Evolutionary conservation across 2,888 invertebrate genomes (phyloP).

Genomic region (Lochmaea crataegi): DNA sequence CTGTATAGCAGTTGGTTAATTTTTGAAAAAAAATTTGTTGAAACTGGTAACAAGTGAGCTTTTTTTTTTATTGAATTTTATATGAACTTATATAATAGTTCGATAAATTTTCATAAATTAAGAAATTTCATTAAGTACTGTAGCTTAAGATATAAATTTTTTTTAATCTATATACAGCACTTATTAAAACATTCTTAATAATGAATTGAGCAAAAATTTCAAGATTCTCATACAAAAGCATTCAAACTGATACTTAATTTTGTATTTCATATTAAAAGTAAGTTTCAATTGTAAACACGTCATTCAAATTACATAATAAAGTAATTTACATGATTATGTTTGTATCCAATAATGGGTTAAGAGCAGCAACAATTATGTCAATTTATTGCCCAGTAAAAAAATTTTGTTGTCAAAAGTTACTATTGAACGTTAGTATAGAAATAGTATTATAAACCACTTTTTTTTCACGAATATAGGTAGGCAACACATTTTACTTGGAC

Average conservation of each 20-base stretch:
- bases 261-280: neutral
- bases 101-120: neutral
- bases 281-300: neutral
- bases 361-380: neutral
- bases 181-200: conserved; percentile 10
- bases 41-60: neutral
- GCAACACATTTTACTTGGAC: too few relatives aligned
- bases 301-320: neutral
- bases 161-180: neutral
- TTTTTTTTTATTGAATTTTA: conserved; percentile 2
- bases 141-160: neutral
- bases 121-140: neutral
- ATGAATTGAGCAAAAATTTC: conserved; percentile 29
- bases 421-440: too few relatives aligned
- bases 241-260: neutral
- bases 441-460: too few relatives aligned
- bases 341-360: neutral
- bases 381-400: neutral
- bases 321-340: neutral
- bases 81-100: neutral
- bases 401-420: too few relatives aligned
- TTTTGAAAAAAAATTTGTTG: neutral
- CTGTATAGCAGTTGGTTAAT: too few relatives aligned
- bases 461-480: too few relatives aligned
- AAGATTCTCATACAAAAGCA: conserved; percentile 12